Conservation (phyloP, 2,113 vertebrate species). For the Xiphias gladius region DNA sequence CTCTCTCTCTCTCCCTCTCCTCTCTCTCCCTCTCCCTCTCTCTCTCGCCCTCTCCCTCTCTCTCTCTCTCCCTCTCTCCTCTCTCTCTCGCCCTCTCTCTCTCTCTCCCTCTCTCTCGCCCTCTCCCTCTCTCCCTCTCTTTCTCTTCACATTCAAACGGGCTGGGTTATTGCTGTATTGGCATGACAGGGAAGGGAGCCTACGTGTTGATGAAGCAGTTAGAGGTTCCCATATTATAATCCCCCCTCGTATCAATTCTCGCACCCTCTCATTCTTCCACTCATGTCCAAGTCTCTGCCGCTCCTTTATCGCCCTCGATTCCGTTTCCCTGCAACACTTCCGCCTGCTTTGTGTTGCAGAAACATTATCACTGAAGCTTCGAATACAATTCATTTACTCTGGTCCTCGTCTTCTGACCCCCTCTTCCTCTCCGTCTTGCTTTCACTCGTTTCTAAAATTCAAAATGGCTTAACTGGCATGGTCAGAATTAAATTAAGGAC, state of each 20-base stretch:
- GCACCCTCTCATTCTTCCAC: background rate
- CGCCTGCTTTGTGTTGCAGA: constrained; percentile 16
- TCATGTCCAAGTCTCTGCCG: background rate
- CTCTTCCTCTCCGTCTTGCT: background rate
- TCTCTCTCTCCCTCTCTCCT: constrained; percentile 15
- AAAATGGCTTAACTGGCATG: background rate
- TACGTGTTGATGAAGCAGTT: constrained; percentile 48
- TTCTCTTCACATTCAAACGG: background rate
- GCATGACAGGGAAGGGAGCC: constrained; percentile 16
- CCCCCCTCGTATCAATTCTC: constrained; percentile 6
- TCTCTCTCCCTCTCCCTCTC: background rate
- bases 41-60: background rate
- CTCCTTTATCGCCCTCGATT: constrained; percentile 40
- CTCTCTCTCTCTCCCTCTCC: background rate
- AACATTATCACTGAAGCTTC: constrained; percentile 40
- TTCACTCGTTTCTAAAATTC: constrained; percentile 4
- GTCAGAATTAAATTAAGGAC: constrained; percentile 24
- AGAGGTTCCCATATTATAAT: constrained; percentile 33
- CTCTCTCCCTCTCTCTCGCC: background rate
- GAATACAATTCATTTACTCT: constrained; percentile 28
- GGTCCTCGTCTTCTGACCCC: background rate
- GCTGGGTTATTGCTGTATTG: constrained; percentile 26
- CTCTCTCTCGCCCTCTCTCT: constrained; percentile 8
- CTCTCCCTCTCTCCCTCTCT: background rate
- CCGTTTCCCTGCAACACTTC: constrained; percentile 32